A percentile compares a stretch with the other conserved stretches of the same genome.
phyloP scores from a whole-genome alignment of 37 sponge, comb jelly and placozoan species.

The Axinella damicornis region DNA sequence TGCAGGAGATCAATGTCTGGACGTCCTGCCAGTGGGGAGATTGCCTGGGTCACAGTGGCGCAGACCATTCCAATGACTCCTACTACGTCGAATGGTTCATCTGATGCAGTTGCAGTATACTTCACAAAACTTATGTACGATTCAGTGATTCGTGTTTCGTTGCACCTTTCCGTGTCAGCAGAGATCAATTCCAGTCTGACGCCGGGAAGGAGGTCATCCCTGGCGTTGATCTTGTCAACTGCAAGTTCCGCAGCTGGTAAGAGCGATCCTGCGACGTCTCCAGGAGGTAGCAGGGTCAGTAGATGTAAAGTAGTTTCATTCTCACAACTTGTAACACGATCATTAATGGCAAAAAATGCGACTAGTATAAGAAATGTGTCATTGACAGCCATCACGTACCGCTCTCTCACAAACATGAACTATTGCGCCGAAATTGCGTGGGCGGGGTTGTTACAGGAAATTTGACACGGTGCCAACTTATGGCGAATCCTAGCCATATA shows the following conservation, averaged over 20 bases:
- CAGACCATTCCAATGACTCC: slow-evolving; percentile 41
- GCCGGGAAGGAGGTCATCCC: slow-evolving; percentile 1
- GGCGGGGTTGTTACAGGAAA: too few relatives aligned
- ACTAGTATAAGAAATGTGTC: too few relatives aligned
- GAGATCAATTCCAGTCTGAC: slow-evolving; percentile 36
- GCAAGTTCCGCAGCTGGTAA: neutral
- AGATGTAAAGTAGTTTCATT: too few relatives aligned
- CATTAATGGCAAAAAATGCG: too few relatives aligned
- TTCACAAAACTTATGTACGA: slow-evolving; percentile 11
- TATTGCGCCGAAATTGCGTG: too few relatives aligned
- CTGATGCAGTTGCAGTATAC: neutral
- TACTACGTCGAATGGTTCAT: neutral
- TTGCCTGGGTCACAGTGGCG: slow-evolving; percentile 21
- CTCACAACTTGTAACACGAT: too few relatives aligned
- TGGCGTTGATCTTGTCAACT: slow-evolving; percentile 33
- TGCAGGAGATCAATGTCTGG: slow-evolving; percentile 17
- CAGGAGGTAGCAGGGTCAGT: too few relatives aligned
- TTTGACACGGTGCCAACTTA: too few relatives aligned
- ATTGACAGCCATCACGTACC: too few relatives aligned
- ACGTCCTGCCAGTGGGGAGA: slow-evolving; percentile 7
- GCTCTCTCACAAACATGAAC: too few relatives aligned
- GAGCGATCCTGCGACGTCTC: too few relatives aligned
- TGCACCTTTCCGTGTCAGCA: slow-evolving; percentile 1
- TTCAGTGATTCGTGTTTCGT: neutral
- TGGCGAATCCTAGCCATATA: too few relatives aligned